Conservation (phyloP, 2,797 vertebrate genomes). For the Eulemur albifrons region DNA sequence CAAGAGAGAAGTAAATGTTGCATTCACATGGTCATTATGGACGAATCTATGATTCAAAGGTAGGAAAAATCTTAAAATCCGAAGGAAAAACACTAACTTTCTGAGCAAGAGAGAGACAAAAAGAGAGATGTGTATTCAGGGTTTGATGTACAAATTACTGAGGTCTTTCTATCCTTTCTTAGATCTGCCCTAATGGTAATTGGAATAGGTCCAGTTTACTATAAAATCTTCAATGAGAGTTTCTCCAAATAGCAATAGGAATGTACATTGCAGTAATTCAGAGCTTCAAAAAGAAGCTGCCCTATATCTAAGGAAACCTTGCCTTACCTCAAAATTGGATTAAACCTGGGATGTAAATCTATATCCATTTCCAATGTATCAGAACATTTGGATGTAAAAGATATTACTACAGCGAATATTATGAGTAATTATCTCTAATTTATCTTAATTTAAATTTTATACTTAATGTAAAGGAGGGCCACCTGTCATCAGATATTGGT, state of each 20-base stretch:
- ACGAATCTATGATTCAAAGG: neutral
- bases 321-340: neutral
- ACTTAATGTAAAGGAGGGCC: neutral
- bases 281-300: neutral
- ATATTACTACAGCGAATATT: neutral
- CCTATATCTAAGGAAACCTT: neutral
- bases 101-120: neutral
- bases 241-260: neutral
- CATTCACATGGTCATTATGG: neutral
- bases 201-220: neutral
- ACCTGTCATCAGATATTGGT: neutral
- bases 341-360: neutral
- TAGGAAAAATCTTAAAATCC: neutral
- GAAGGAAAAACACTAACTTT: neutral
- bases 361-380: neutral
- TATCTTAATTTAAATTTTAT: neutral
- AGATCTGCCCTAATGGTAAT: neutral
- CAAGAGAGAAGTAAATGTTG: neutral
- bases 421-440: neutral
- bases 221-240: neutral
- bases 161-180: neutral
- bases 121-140: neutral
- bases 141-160: neutral
- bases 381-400: conserved; percentile 6
- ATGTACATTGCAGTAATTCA: fast-evolving